Evolutionary conservation across 1,140 invertebrate species (phyloP).

Genomic region (Trissolcus basalis): DNA sequence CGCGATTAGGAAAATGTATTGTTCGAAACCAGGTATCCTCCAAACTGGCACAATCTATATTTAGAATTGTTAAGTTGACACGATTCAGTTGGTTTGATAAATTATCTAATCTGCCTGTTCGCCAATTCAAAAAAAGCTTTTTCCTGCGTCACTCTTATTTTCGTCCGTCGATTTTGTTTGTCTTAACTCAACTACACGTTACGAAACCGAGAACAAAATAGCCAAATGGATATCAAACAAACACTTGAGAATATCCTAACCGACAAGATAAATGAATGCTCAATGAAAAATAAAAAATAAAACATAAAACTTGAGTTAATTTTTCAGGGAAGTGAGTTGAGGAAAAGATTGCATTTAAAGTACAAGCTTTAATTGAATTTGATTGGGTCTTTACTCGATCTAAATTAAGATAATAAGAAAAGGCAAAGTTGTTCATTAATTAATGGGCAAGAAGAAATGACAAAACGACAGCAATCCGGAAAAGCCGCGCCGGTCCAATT

Average conservation of each 20-base stretch:
- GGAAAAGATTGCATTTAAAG: no score
- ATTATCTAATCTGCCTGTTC: constrained; percentile 24
- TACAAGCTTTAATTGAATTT: no score
- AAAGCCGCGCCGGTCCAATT: constrained; percentile 25
- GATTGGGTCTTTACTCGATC: no score
- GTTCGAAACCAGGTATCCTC: constrained; percentile 6
- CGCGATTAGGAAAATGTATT: constrained; percentile 2
- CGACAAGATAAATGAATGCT: no score
- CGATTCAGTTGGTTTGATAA: constrained; percentile 6
- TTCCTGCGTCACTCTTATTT: constrained; percentile 4
- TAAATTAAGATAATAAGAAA: background rate
- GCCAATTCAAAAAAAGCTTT: constrained; percentile 4
- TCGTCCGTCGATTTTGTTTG: no score
- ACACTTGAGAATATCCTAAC: no score
- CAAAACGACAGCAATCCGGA: constrained; percentile 9
- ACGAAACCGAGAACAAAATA: no score
- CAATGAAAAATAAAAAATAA: no score
- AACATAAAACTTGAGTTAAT: no score
- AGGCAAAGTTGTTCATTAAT: constrained; percentile 2
- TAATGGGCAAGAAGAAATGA: background rate
- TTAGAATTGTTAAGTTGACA: background rate
- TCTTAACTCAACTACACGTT: no score
- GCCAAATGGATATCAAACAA: no score
- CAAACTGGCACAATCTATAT: constrained; percentile 8
- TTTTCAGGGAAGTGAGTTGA: no score